Percentiles rank a stretch among this genome's conserved stretches.
Evolutionary conservation across 2,888 invertebrate genomes (phyloP).

Genomic region (Melinaea menophilus): DNA sequence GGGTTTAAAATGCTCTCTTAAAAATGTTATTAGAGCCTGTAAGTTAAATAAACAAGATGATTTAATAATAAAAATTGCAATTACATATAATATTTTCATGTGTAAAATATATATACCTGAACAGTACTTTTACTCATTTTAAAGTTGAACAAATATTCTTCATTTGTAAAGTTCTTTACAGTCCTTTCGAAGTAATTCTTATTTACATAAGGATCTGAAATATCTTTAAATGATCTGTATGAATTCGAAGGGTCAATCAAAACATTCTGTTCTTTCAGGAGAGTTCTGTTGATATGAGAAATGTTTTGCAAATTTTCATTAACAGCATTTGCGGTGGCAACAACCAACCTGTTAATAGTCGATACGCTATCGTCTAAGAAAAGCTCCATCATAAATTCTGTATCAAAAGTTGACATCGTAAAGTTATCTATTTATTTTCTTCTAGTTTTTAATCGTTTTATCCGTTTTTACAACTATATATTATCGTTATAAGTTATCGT

Average conservation of each 20-base stretch:
- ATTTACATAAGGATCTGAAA: slow-evolving; percentile 26
- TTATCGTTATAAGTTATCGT: too few relatives aligned
- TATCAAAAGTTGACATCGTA: slow-evolving; percentile 50
- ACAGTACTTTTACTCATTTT: slow-evolving; percentile 60
- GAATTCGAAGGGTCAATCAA: slow-evolving; percentile 14
- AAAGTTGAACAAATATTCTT: slow-evolving; percentile 53
- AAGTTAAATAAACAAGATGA: slow-evolving; percentile 33
- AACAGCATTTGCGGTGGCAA: slow-evolving; percentile 59
- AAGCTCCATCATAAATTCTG: slow-evolving; percentile 59
- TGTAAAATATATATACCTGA: slow-evolving; percentile 43
- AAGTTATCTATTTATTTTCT: neutral
- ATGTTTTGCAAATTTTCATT: slow-evolving; percentile 61
- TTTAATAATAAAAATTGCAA: slow-evolving; percentile 4
- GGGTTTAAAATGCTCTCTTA: slow-evolving; percentile 46
- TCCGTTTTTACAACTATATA: neutral
- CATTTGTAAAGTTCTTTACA: slow-evolving; percentile 48
- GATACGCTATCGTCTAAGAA: slow-evolving; percentile 63
- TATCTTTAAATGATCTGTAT: slow-evolving; percentile 21
- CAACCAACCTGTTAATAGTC: slow-evolving; percentile 54
- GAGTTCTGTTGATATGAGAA: slow-evolving; percentile 41
- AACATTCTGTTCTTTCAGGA: slow-evolving; percentile 40
- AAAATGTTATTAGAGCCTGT: slow-evolving; percentile 54
- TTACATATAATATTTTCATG: neutral
- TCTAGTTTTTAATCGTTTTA: neutral
- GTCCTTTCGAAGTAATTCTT: slow-evolving; percentile 49